Percentiles rank a stretch among this genome's conserved stretches.
phyloP scores from a whole-genome alignment of 2,888 invertebrate genomes.

The Drosophila paranaensis region DNA sequence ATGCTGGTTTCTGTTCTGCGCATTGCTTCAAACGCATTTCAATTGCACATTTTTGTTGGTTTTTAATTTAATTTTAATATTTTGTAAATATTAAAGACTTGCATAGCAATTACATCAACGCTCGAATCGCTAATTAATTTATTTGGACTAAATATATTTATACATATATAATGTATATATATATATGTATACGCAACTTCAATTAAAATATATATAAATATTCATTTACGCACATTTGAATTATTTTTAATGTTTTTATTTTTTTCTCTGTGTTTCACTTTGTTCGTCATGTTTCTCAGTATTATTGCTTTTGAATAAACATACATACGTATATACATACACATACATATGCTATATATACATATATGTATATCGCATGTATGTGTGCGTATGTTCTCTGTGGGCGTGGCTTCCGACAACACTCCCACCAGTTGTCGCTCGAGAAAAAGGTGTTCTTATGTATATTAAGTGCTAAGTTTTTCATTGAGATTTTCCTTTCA shows the following conservation, averaged over 20 bases:
- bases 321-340: constrained; percentile 44
- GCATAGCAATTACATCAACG: constrained; percentile 39
- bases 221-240: constrained; percentile 61
- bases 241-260: not conserved
- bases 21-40: constrained; percentile 58
- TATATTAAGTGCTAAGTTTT: constrained; percentile 41
- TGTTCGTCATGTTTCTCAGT: constrained; percentile 62
- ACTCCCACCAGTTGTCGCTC: not conserved
- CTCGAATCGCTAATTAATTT: constrained; percentile 61
- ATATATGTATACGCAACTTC: constrained; percentile 69
- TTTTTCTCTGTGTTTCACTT: constrained; percentile 50
- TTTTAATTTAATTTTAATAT: constrained; percentile 69
- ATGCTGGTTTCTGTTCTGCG: no score
- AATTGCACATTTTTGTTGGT: constrained; percentile 82
- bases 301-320: constrained; percentile 83
- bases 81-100: constrained; percentile 77
- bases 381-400: constrained; percentile 25
- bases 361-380: constrained; percentile 17
- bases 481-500: not conserved
- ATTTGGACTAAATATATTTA: constrained; percentile 69
- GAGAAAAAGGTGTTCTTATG: constrained; percentile 5
- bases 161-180: constrained; percentile 40
- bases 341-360: not conserved
- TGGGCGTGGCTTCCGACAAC: constrained; percentile 15
- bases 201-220: constrained; percentile 76